Base-by-base conservation (phyloP, 2,113 vertebrate genomes). In the Henicopernis longicauda region DNA sequence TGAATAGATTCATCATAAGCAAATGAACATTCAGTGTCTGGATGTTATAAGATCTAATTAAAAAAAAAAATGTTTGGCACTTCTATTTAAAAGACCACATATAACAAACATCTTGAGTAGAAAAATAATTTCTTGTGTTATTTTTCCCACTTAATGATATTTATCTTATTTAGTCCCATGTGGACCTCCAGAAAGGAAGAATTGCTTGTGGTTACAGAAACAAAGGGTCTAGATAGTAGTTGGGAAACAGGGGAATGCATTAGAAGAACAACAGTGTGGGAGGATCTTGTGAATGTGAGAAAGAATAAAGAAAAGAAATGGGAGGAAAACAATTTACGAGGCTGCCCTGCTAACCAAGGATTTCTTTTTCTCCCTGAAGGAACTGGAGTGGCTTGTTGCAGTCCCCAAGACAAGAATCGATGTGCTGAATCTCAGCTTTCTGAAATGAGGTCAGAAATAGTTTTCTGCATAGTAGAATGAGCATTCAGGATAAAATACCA, bases 211-310 rank as follows among this genome's bases (percentile, higher is more conserved):
- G 11, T 47, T 55, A 47, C 32, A 72, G 47, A 71, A 83, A n/a
- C 5, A 65, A 54, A 42, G 10, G 36, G 11, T 67, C 47, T 85
- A 45, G 22, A 63, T 47, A 13, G 13, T 32, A n/a, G 47, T 6
- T 79, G 25, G 36, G 25, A 80, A 86, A 40, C 13, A 83, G 22
- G 15, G 21, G 44, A 66, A 65, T 19, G 16, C 21, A 45, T 57
- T 52, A 36, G 21, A 66, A 59, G 0, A 5, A 7, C 14, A 65
- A 3, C 8, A n/a, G 6, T 1, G 5, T 6, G 21, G 19, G 32
- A 82, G 1, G 7, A 55, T 22, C 42, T 82, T 76, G 6, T 19
- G 34, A 70, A 36, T 17, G n/a, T 11, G 16, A 27, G 26, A 52
- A 45, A 79, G 27, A 15, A 81, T 23, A 54, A 42, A 73, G n/a